These are phyloP conservation scores for Sycophaga agraensis DNA, from an alignment of 1,140 invertebrate genomes.

Conservation along the genomic window DNA sequence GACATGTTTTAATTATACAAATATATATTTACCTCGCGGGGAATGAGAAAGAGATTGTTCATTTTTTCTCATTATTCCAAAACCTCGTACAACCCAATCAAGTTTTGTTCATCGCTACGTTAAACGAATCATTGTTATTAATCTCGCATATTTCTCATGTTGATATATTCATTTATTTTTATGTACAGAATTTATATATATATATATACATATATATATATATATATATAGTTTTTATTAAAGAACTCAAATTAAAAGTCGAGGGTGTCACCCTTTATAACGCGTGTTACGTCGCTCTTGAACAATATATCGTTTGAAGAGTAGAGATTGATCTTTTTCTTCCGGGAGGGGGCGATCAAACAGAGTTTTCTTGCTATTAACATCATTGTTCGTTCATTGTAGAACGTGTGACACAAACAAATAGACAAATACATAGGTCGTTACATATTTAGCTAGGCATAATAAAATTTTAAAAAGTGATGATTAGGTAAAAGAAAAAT, in stretches of 20 bases:
- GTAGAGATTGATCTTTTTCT: background rate
- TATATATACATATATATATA: conserved; percentile 9
- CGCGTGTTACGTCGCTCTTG: background rate
- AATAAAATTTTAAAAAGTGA: conserved; percentile 34
- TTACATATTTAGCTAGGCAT: conserved; percentile 20
- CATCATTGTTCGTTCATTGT: conserved; percentile 14
- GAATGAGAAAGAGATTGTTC: conserved; percentile 4
- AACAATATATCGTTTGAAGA: background rate
- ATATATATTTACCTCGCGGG: background rate
- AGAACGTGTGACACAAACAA: background rate
- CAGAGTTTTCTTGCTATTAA: background rate
- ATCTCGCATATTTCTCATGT: conserved; percentile 4
- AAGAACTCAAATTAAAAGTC: background rate
- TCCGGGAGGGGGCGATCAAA: background rate
- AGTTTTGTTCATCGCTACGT: conserved; percentile 8
- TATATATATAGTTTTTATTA: background rate
- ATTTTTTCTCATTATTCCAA: conserved; percentile 8
- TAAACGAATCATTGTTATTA: conserved; percentile 16
- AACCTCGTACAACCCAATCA: background rate
- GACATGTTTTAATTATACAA: background rate
- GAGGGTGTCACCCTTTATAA: background rate
- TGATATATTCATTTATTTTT: conserved; percentile 14
- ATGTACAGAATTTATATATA: conserved; percentile 11
- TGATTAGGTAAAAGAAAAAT: conserved; percentile 37
- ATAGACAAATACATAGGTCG: too few relatives aligned